A percentile compares a stretch with the other conserved stretches of the same genome.
phyloP scores from a whole-genome alignment of 2,888 invertebrate genomes.

The Bedellia somnulentella region DNA sequence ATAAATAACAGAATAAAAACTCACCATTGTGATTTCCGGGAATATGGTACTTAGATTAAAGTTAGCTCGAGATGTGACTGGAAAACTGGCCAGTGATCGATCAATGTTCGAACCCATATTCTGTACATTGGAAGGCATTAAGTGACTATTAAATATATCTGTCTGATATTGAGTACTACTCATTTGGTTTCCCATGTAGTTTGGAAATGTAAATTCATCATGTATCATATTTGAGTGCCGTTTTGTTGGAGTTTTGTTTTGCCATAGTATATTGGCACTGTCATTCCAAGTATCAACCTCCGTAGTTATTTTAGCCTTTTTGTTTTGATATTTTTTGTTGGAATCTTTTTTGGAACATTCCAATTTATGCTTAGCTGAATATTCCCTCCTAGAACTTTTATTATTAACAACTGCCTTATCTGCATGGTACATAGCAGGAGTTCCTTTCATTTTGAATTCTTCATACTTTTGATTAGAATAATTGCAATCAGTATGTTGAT shows the following conservation, averaged over 20 bases:
- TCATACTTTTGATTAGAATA: slow-evolving; percentile 46
- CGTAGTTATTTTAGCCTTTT: slow-evolving; percentile 30
- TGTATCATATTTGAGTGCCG: slow-evolving; percentile 34
- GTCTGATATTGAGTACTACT: slow-evolving; percentile 42
- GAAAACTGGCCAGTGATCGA: slow-evolving; percentile 32
- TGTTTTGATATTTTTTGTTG: slow-evolving; percentile 44
- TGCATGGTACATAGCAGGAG: slow-evolving; percentile 25
- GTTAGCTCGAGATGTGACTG: slow-evolving; percentile 63
- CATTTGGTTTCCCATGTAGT: slow-evolving; percentile 45
- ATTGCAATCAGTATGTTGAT: slow-evolving; percentile 41
- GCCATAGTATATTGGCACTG: slow-evolving; percentile 35
- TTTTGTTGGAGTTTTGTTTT: slow-evolving; percentile 33
- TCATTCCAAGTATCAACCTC: slow-evolving; percentile 48
- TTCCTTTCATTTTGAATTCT: slow-evolving; percentile 44
- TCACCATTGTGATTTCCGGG: slow-evolving; percentile 75
- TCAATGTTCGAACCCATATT: slow-evolving; percentile 33
- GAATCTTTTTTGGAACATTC: slow-evolving; percentile 52
- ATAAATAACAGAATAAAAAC: too few relatives aligned
- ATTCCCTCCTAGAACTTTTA: slow-evolving; percentile 37
- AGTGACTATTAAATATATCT: slow-evolving; percentile 43
- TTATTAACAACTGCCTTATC: slow-evolving; percentile 34
- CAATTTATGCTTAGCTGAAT: slow-evolving; percentile 43
- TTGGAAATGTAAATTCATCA: slow-evolving; percentile 41
- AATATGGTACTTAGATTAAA: slow-evolving; percentile 83
- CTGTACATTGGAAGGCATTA: slow-evolving; percentile 42